phyloP scores from a whole-genome alignment of 2,113 vertebrate species.

The Oceanites oceanicus region DNA sequence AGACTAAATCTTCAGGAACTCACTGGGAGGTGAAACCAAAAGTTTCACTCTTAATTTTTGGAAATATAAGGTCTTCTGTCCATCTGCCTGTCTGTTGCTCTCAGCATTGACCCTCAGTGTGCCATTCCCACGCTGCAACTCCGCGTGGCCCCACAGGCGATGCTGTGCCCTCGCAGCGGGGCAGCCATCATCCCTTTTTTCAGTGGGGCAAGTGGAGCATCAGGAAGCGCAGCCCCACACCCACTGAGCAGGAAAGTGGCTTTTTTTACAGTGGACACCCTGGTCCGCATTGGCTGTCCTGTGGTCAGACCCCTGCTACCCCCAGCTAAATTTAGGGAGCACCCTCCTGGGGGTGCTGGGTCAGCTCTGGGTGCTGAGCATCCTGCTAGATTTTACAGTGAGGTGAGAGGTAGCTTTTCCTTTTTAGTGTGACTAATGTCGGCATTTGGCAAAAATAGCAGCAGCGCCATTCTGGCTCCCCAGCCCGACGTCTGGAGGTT shows the following conservation, averaged over 20 bases:
- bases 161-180: accelerated
- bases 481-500: neutral
- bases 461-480: neutral
- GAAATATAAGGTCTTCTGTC: neutral
- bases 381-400: neutral
- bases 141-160: accelerated
- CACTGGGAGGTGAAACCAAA: neutral
- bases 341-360: neutral
- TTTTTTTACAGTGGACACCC: neutral
- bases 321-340: neutral
- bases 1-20: neutral
- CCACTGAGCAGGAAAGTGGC: accelerated
- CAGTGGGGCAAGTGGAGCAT: neutral
- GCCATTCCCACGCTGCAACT: neutral
- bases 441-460: neutral
- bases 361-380: neutral
- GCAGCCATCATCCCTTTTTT: neutral
- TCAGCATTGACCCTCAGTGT: accelerated
- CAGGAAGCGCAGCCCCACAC: accelerated
- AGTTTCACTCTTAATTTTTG: neutral
- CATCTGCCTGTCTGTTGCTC: neutral
- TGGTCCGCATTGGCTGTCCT: accelerated
- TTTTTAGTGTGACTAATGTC: neutral
- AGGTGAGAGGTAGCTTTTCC: neutral
- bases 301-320: neutral